Conservation (phyloP, 37 sponge, comb jelly and placozoan species). For the Cliona cf. orientalis region DNA sequence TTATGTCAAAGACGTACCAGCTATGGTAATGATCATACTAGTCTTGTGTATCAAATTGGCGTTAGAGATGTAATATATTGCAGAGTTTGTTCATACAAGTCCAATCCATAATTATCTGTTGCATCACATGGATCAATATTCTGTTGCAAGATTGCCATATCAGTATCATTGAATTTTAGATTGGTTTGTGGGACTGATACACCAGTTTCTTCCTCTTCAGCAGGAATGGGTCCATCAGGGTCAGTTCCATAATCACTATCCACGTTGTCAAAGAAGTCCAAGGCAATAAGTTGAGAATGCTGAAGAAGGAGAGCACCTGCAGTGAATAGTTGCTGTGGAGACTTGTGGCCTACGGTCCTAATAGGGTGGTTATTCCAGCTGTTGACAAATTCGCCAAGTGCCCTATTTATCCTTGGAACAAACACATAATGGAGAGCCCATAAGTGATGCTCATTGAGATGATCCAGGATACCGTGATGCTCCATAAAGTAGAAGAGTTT, state of each 20-base stretch:
- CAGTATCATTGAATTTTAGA: too few relatives aligned
- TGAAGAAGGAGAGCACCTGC: constrained; percentile 20
- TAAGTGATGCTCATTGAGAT: background rate
- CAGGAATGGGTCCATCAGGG: background rate
- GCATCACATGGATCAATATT: constrained; percentile 25
- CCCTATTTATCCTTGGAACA: constrained; percentile 33
- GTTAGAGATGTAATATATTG: too few relatives aligned
- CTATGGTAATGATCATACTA: too few relatives aligned
- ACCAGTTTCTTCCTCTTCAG: background rate
- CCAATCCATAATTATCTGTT: constrained; percentile 43
- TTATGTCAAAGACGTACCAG: too few relatives aligned
- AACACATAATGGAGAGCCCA: constrained; percentile 60
- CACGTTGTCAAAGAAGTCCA: background rate
- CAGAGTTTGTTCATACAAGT: constrained; percentile 45
- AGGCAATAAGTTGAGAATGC: background rate
- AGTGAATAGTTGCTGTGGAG: constrained; percentile 34
- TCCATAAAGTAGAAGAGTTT: too few relatives aligned
- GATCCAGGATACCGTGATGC: too few relatives aligned
- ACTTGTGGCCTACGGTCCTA: constrained; percentile 28
- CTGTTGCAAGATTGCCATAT: background rate
- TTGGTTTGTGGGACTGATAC: too few relatives aligned
- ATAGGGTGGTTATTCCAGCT: constrained; percentile 54
- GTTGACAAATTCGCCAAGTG: constrained; percentile 22
- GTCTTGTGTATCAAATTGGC: too few relatives aligned
- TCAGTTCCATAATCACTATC: constrained; percentile 11